Percentiles rank a stretch among this genome's conserved stretches.
These are phyloP conservation scores for Sinelater perroti DNA, from an alignment of 2,888 invertebrate genomes.

Conservation along the genomic window DNA sequence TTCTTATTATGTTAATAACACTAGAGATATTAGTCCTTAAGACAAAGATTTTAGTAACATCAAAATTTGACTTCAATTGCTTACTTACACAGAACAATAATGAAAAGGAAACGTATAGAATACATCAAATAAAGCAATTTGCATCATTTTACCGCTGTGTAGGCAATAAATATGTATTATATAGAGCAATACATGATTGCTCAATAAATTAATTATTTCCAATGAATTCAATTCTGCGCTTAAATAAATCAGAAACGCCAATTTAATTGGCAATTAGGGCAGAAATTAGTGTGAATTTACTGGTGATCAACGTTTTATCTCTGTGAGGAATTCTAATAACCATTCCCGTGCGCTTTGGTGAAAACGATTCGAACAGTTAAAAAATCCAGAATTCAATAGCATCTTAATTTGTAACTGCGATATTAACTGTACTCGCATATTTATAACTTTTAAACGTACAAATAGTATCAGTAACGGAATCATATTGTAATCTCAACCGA, in stretches of 20 bases:
- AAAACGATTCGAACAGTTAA: too few species aligned
- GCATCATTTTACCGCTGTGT: conserved; percentile 14
- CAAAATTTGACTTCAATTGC: conserved; percentile 5
- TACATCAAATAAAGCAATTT: conserved; percentile 18
- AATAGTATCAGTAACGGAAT: too few species aligned
- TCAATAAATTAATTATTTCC: conserved; percentile 49
- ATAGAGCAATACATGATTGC: conserved; percentile 42
- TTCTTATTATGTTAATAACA: too few species aligned
- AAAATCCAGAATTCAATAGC: too few species aligned
- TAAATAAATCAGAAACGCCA: conserved; percentile 41
- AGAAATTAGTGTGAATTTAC: conserved; percentile 23
- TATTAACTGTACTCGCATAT: too few species aligned
- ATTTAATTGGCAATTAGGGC: conserved; percentile 50
- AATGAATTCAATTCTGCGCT: conserved; percentile 47
- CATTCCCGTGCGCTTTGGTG: too few species aligned
- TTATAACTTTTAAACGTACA: too few species aligned
- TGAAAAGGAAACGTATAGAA: conserved; percentile 18
- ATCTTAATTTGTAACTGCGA: too few species aligned
- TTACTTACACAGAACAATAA: conserved; percentile 9
- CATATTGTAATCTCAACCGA: too few species aligned
- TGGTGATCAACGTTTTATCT: conserved; percentile 10
- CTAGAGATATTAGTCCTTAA: not conserved
- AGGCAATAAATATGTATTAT: conserved; percentile 44
- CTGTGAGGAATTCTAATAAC: conserved; percentile 9
- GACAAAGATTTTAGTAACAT: too few species aligned